phyloP scores from a whole-genome alignment of 1,140 invertebrate species.

The Drosophila ohnishii region DNA sequence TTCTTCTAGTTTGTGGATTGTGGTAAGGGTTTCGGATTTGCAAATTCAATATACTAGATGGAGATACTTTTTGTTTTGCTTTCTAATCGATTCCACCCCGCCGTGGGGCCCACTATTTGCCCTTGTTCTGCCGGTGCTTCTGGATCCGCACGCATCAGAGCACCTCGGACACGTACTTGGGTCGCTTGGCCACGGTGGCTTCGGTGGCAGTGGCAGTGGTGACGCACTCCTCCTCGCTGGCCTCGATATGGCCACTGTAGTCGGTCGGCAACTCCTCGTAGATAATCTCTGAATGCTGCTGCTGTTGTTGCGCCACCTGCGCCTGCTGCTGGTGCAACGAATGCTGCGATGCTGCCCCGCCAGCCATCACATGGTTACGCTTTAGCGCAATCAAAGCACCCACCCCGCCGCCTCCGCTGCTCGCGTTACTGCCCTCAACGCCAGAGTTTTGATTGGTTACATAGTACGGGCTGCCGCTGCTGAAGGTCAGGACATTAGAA shows the following conservation, averaged over 20 bases:
- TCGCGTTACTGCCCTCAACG: conserved; percentile 52
- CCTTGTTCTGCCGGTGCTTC: conserved; percentile 67
- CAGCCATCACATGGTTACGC: conserved; percentile 76
- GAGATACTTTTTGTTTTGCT: conserved; percentile 72
- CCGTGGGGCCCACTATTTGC: conserved; percentile 58
- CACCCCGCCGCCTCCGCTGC: conserved; percentile 51
- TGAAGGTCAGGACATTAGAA: conserved; percentile 12
- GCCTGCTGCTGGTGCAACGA: conserved; percentile 69
- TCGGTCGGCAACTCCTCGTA: conserved; percentile 80
- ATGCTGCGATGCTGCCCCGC: conserved; percentile 49
- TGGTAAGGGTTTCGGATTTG: conserved; percentile 44
- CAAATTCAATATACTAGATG: conserved; percentile 82
- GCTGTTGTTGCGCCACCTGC: conserved; percentile 47
- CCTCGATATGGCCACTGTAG: conserved; percentile 80
- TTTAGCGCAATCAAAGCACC: conserved; percentile 78
- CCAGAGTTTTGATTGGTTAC: conserved; percentile 77
- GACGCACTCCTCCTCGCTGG: conserved; percentile 71
- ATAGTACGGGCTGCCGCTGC: conserved; percentile 77
- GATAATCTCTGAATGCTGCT: conserved; percentile 77
- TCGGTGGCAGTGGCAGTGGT: conserved; percentile 53
- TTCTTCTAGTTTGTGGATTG: conserved; percentile 19
- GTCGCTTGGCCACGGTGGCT: conserved; percentile 66
- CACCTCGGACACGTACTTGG: conserved; percentile 80
- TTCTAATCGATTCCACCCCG: conserved; percentile 28
- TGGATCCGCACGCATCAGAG: conserved; percentile 81